A percentile compares a stretch with the other conserved stretches of the same genome.
Conservation (phyloP, 2,888 invertebrate species). For the Phaedon cochleariae region DNA sequence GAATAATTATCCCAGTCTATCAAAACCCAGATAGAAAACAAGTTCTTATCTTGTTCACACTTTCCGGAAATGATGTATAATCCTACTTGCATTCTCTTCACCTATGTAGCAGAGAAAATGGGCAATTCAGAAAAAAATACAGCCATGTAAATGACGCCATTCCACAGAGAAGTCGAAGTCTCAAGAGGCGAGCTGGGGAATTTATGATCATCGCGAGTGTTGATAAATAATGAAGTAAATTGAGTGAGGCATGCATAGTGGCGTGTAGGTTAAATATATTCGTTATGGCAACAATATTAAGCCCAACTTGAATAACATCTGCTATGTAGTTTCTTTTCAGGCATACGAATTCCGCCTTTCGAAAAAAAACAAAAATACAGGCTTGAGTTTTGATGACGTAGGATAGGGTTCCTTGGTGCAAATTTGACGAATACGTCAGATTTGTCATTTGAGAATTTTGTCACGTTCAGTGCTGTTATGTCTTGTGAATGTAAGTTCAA, state of each 20-base stretch:
- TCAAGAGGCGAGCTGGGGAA: not conserved
- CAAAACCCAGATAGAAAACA: not conserved
- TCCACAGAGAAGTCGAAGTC: not conserved
- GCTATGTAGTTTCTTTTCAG: too few species aligned
- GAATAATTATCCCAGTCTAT: not conserved
- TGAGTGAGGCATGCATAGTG: constrained; percentile 7
- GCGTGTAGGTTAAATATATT: not conserved
- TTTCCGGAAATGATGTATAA: not conserved
- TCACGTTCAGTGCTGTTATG: too few species aligned
- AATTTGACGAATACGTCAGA: too few species aligned
- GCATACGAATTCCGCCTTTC: too few species aligned
- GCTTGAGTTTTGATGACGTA: too few species aligned
- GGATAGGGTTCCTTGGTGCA: too few species aligned
- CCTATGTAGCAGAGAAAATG: not conserved
- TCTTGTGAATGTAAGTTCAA: too few species aligned
- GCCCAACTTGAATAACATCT: too few species aligned
- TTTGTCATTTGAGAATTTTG: too few species aligned
- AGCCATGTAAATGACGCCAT: not conserved
- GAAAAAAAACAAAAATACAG: too few species aligned
- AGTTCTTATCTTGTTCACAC: not conserved
- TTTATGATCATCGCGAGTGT: constrained; percentile 10
- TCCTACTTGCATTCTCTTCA: not conserved
- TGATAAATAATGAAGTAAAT: constrained; percentile 11
- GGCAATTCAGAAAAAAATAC: not conserved
- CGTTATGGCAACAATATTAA: too few species aligned